phyloP scores from a whole-genome alignment of 2,888 invertebrate genomes.

The Nemotelus pantherinus region DNA sequence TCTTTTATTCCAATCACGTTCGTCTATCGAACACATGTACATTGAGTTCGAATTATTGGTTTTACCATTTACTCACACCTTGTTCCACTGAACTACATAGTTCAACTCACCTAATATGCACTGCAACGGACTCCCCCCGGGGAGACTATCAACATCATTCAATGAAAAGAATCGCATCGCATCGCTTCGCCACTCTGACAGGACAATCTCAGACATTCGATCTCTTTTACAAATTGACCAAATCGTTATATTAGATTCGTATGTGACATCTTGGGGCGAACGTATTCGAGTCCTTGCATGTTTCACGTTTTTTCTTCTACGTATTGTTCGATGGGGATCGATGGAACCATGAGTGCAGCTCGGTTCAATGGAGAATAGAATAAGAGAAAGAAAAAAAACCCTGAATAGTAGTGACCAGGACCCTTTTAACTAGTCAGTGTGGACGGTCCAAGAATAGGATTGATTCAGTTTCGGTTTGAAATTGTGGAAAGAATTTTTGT shows the following conservation, averaged over 20 bases:
- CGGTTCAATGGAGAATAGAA: neutral
- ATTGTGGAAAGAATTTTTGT: too few relatives aligned
- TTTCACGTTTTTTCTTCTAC: conserved; percentile 6
- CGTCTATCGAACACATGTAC: conserved; percentile 37
- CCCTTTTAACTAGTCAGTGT: neutral
- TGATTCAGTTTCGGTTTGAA: too few relatives aligned
- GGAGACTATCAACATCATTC: neutral
- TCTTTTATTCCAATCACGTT: conserved; percentile 44
- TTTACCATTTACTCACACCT: conserved; percentile 37
- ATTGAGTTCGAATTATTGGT: conserved; percentile 41
- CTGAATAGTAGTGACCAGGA: neutral
- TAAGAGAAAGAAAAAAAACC: neutral
- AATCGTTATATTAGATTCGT: neutral
- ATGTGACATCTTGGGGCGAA: conserved; percentile 5
- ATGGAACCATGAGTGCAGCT: conserved; percentile 1
- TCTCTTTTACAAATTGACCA: conserved; percentile 32
- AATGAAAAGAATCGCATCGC: neutral
- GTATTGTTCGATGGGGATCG: neutral
- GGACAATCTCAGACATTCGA: conserved; percentile 22
- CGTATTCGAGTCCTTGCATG: neutral
- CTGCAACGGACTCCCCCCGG: neutral
- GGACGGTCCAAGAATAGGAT: neutral
- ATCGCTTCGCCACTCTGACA: neutral
- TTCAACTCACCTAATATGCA: neutral
- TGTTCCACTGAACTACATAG: conserved; percentile 5